phyloP scores from a whole-genome alignment of 2,888 invertebrate genomes.

The Biston betularia region DNA sequence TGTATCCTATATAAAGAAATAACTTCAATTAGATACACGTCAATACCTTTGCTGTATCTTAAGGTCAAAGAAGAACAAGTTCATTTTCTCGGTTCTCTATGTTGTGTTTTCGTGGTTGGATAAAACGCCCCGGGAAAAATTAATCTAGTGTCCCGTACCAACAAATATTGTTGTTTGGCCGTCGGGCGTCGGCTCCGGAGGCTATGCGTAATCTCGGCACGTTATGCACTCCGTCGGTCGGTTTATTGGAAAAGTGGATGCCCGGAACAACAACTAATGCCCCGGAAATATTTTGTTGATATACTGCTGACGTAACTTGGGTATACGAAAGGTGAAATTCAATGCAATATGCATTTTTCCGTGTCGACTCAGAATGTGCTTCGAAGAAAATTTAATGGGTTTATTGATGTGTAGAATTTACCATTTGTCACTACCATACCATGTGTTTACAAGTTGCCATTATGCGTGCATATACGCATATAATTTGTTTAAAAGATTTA shows the following conservation, averaged over 20 bases:
- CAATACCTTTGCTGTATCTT: not conserved
- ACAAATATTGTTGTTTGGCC: constrained; percentile 82
- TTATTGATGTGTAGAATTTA: constrained; percentile 5
- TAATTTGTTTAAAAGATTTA: not conserved
- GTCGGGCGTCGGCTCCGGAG: constrained; percentile 57
- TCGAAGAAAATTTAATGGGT: constrained; percentile 11
- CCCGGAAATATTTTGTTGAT: constrained; percentile 53
- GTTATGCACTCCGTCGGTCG: constrained; percentile 75
- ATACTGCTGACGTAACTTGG: constrained; percentile 44
- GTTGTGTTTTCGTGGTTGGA: constrained; percentile 55
- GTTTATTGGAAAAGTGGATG: constrained; percentile 79
- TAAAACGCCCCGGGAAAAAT: constrained; percentile 78
- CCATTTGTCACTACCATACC: too few relatives aligned
- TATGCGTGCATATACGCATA: not conserved
- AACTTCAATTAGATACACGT: too few relatives aligned
- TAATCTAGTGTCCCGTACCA: constrained; percentile 77
- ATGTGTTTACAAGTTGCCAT: not conserved
- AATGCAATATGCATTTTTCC: constrained; percentile 25
- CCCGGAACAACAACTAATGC: constrained; percentile 58
- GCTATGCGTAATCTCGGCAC: constrained; percentile 81
- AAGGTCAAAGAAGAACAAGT: constrained; percentile 30
- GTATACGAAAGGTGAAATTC: constrained; percentile 23
- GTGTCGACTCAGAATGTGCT: constrained; percentile 15
- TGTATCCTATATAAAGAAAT: not conserved
- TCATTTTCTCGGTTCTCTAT: constrained; percentile 47